Conservation (phyloP, 2,113 vertebrate genomes). For the Lampris incognitus region DNA sequence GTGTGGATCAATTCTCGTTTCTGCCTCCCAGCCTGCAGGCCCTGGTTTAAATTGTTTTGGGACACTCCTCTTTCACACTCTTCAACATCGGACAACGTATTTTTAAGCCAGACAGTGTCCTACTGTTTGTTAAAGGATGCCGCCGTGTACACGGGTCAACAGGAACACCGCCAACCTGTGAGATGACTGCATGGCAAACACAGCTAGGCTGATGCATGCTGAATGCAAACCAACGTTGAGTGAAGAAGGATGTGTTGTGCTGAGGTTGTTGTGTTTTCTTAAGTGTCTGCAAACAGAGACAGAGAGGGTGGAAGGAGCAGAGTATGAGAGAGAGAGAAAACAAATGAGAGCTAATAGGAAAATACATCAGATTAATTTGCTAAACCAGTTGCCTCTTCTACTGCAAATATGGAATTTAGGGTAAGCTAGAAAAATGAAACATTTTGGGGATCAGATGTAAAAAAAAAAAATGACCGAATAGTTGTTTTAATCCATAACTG, state of each 20-base stretch:
- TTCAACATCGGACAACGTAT: not conserved
- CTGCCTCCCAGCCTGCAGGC: too few species aligned
- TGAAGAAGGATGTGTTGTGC: conserved; percentile 11
- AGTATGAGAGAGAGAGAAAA: not conserved
- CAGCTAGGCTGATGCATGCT: not conserved
- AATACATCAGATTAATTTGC: too few species aligned
- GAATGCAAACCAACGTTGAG: not conserved
- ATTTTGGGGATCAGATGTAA: too few species aligned
- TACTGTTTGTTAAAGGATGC: conserved; percentile 14
- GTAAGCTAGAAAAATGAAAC: too few species aligned
- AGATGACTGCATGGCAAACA: conserved; percentile 37
- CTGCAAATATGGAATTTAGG: too few species aligned
- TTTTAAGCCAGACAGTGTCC: conserved; percentile 11
- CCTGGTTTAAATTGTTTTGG: not conserved
- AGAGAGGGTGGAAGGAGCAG: not conserved
- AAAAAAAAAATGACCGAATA: too few species aligned
- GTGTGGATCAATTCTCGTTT: too few species aligned
- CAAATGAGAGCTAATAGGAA: not conserved
- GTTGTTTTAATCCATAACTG: too few species aligned
- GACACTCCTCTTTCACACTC: not conserved
- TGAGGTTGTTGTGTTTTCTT: conserved; percentile 29
- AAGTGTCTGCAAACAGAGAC: conserved; percentile 21
- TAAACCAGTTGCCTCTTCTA: too few species aligned
- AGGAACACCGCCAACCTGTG: conserved; percentile 25
- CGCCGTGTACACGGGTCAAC: conserved; percentile 2